phyloP scores from a whole-genome alignment of 1,140 invertebrate species.

The Drosophila mayri region DNA sequence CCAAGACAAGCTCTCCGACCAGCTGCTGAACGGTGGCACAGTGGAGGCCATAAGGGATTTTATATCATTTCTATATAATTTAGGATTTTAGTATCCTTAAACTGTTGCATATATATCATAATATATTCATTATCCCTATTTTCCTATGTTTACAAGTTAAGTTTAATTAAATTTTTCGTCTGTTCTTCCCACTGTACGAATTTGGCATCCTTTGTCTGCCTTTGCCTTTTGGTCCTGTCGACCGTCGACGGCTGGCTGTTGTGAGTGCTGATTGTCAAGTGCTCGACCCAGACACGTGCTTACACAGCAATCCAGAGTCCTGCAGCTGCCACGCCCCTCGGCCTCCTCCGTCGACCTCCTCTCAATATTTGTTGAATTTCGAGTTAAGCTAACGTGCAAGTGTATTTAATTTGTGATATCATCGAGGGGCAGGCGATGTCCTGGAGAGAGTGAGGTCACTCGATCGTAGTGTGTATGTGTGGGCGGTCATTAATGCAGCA shows the following conservation, averaged over 20 bases:
- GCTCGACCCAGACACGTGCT: slow-evolving; percentile 74
- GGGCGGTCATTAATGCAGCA: slow-evolving; percentile 63
- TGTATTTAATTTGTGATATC: slow-evolving; percentile 74
- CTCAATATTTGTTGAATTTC: slow-evolving; percentile 58
- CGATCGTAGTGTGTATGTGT: neutral
- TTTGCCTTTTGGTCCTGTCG: slow-evolving; percentile 44
- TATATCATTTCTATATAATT: too few species aligned
- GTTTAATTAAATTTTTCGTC: too few species aligned
- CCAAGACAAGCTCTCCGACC: slow-evolving; percentile 26
- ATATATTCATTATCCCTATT: neutral
- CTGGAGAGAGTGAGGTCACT: neutral
- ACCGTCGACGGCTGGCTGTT: slow-evolving; percentile 48
- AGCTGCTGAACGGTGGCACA: slow-evolving; percentile 14
- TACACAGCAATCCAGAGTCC: slow-evolving; percentile 58
- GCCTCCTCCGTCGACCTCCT: neutral
- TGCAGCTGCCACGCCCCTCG: slow-evolving; percentile 16
- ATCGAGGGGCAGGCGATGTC: slow-evolving; percentile 23
- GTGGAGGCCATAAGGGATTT: neutral
- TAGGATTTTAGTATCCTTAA: neutral
- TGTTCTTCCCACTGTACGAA: slow-evolving; percentile 16
- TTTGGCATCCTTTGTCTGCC: slow-evolving; percentile 6
- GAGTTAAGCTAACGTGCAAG: slow-evolving; percentile 67
- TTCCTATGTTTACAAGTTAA: neutral
- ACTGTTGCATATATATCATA: neutral
- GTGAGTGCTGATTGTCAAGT: slow-evolving; percentile 80